phyloP scores from a whole-genome alignment of 2,113 vertebrate genomes.

The Cyprinus carpio region DNA sequence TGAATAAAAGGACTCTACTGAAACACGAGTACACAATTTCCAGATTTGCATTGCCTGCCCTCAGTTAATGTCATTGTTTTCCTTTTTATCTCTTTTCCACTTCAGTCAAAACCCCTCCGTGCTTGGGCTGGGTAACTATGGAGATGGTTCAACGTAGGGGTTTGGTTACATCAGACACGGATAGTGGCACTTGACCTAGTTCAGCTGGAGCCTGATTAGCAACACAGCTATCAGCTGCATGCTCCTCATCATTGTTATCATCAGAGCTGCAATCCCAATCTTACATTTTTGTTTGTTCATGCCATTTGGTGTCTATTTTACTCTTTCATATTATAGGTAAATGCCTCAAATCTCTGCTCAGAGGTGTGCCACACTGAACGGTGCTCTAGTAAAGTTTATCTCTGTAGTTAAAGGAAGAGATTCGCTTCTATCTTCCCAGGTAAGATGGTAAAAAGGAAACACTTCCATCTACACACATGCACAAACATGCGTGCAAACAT shows the following conservation, averaged over 20 bases:
- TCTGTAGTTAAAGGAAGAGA: slow-evolving; percentile 29
- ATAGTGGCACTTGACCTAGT: slow-evolving; percentile 43
- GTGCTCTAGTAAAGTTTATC: slow-evolving; percentile 31
- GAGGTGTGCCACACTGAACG: background rate
- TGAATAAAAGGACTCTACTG: background rate
- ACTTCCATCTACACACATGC: background rate
- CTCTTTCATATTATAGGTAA: slow-evolving; percentile 5
- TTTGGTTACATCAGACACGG: slow-evolving; percentile 34
- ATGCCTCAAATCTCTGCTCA: background rate
- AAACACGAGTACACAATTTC: background rate
- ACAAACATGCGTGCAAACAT: background rate
- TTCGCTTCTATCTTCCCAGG: slow-evolving; percentile 27
- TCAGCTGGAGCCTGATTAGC: slow-evolving; percentile 42
- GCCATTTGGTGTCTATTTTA: slow-evolving; percentile 14
- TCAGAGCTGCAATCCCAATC: background rate
- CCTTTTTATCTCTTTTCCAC: slow-evolving; percentile 33
- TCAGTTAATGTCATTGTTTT: slow-evolving; percentile 33
- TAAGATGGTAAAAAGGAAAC: background rate
- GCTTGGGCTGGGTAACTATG: slow-evolving; percentile 35
- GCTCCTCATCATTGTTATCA: slow-evolving; percentile 15
- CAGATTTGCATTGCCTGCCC: background rate
- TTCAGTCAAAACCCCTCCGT: slow-evolving; percentile 29
- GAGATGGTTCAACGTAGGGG: slow-evolving; percentile 27
- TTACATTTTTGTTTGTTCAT: background rate
- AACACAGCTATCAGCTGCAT: slow-evolving; percentile 29